Evolutionary conservation across 2,888 invertebrate genomes (phyloP).

Genomic region (Volucella inanis): DNA sequence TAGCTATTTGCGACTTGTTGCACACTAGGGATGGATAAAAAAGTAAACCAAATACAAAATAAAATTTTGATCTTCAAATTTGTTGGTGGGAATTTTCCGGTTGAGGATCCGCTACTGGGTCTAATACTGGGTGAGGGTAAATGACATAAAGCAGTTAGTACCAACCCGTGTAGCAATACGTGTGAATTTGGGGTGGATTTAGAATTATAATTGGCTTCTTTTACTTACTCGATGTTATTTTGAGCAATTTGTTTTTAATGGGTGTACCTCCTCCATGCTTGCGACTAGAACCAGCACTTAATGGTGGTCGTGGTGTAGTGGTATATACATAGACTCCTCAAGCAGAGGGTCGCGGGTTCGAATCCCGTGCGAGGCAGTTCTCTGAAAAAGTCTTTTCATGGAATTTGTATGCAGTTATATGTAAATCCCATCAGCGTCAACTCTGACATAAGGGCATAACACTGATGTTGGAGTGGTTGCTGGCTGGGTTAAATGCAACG

Average conservation of each 20-base stretch:
- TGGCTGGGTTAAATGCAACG: no score
- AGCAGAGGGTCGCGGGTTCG: no score
- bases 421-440: no score
- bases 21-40: conserved; percentile 32
- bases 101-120: conserved; percentile 28
- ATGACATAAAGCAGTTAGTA: neutral
- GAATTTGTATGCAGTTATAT: no score
- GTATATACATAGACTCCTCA: no score
- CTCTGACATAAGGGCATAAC: no score
- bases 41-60: conserved; percentile 39
- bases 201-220: conserved; percentile 27
- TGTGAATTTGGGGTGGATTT: conserved; percentile 16
- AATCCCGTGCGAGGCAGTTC: no score
- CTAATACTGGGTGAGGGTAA: conserved; percentile 14
- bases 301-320: no score
- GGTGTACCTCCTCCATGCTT: neutral
- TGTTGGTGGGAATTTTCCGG: conserved; percentile 41
- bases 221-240: conserved; percentile 9
- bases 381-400: no score
- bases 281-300: no score
- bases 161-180: conserved; percentile 27
- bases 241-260: conserved; percentile 28
- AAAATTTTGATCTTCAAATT: conserved; percentile 47
- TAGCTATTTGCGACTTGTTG: conserved; percentile 68
- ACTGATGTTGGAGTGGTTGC: no score